phyloP scores from a whole-genome alignment of 2,888 invertebrate genomes.

The Hypsopygia costalis region DNA sequence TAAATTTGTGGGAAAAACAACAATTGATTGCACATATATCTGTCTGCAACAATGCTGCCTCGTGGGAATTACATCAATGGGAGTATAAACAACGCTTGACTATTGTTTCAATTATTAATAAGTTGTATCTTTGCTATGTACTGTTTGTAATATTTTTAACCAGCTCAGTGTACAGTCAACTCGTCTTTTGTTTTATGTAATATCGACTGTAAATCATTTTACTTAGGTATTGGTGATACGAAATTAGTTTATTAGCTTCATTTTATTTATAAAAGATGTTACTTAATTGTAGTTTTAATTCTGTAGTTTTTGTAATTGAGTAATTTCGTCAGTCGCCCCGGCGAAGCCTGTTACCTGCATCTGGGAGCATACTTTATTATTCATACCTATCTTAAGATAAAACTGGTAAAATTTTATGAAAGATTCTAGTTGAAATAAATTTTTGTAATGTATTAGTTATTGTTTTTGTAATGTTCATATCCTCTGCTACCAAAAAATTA shows the following conservation, averaged over 20 bases:
- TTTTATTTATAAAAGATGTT: constrained; percentile 39
- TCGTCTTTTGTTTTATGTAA: not conserved
- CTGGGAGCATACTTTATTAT: constrained; percentile 24
- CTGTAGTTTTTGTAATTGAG: constrained; percentile 17
- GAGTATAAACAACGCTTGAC: too few species aligned
- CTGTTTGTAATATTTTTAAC: constrained; percentile 18
- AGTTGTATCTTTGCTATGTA: too few species aligned
- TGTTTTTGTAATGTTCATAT: constrained; percentile 29
- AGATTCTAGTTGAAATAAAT: constrained; percentile 69
- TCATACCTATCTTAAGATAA: constrained; percentile 38
- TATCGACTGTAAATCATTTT: constrained; percentile 20
- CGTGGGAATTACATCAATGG: too few species aligned
- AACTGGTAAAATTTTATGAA: constrained; percentile 54
- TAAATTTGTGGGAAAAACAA: too few species aligned
- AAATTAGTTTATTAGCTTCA: constrained; percentile 18
- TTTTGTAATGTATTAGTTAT: constrained; percentile 54
- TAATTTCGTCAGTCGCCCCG: not conserved
- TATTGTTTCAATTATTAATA: too few species aligned
- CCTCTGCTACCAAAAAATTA: too few species aligned
- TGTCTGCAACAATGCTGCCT: not conserved
- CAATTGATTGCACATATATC: too few species aligned
- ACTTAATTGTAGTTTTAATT: constrained; percentile 53
- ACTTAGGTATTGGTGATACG: constrained; percentile 24
- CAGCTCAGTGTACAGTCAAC: not conserved
- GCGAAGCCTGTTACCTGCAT: constrained; percentile 19